Evolutionary conservation across 2,888 invertebrate species (phyloP), one percentile per base, ranked within the genome.

Genomic region (Timandra comae): DNA sequence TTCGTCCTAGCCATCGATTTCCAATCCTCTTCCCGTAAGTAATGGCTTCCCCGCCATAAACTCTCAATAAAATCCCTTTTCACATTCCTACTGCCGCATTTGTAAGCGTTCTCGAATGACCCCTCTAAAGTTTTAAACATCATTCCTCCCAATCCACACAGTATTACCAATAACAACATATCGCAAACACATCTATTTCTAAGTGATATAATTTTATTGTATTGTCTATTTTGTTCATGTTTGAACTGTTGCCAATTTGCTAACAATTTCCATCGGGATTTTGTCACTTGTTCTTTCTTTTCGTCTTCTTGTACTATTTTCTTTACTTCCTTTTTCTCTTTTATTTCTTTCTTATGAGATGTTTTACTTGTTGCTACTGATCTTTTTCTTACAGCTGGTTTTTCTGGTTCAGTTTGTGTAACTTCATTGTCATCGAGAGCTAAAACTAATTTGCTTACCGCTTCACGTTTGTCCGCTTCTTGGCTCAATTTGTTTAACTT

Each of bases 11-110:
- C 96, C 81, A 93, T 87, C 7, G 93, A 92, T 61, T 95, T 95
- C 96, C 96, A 96, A 61, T 96, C 95, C 29, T 96, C 95, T 68
- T 95, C 95, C 33, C 91, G 88, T 75, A 95, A 79, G 60, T 91
- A 91, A 66, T 94, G 93, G 69, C 94, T 95, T 38, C 91, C 89
- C 31, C 89, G 85, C 95, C 96, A 95, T 24, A 97, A 85, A 41
- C 89, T 88, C 56, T 95, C 95, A 36, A 96, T 90, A 49, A 96
- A 95, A 68, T 94, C 93, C 3, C 96, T 85, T 62, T 95, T 95
- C 0, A 96, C 94, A 53, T 93, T 88, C 53, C 95, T 93, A 25
- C 95, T 93, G 5, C 94, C 93, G 63, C 95, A 95, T 77, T 96
- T 96, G 75, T 93, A 95, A 43, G 92, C 92, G 41, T 92, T 90